A percentile compares a stretch with the other conserved stretches of the same genome.
Evolutionary conservation across 2,113 vertebrate species (phyloP).

Genomic region (Xiphias gladius): DNA sequence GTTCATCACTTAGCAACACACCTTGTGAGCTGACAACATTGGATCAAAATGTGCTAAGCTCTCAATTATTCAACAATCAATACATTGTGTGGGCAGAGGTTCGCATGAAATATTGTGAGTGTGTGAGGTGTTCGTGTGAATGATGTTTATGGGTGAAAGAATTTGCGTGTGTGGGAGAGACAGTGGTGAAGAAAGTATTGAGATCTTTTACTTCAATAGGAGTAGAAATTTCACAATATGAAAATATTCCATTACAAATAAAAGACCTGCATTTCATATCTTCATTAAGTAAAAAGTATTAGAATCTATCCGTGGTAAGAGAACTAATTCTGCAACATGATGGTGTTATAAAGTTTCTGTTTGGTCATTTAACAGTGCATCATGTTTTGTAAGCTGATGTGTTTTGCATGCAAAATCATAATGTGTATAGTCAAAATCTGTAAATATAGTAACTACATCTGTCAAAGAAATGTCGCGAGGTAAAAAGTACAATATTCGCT

Average conservation of each 20-base stretch:
- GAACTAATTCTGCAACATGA: neutral
- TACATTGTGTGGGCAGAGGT: conserved; percentile 33
- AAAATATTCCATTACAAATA: neutral
- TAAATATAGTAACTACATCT: neutral
- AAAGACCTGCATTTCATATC: neutral
- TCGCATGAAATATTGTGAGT: neutral
- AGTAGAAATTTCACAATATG: neutral
- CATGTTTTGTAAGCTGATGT: too few species aligned
- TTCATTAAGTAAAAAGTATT: neutral
- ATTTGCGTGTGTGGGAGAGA: neutral
- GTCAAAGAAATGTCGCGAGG: neutral
- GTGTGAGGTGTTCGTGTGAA: conserved; percentile 8
- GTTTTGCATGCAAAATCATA: neutral
- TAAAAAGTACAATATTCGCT: neutral
- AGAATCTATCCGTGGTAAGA: neutral
- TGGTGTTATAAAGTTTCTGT: too few species aligned
- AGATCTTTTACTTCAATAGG: neutral
- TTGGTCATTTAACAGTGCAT: too few species aligned
- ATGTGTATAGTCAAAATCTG: neutral
- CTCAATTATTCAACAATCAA: conserved; percentile 62
- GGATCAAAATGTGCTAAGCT: conserved; percentile 49
- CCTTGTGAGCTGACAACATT: conserved; percentile 61
- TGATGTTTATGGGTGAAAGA: neutral
- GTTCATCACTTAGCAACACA: conserved; percentile 76
- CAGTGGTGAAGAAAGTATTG: neutral